Evolutionary conservation across 2,797 vertebrate species (phyloP).

Genomic region (Oreortyx pictus): DNA sequence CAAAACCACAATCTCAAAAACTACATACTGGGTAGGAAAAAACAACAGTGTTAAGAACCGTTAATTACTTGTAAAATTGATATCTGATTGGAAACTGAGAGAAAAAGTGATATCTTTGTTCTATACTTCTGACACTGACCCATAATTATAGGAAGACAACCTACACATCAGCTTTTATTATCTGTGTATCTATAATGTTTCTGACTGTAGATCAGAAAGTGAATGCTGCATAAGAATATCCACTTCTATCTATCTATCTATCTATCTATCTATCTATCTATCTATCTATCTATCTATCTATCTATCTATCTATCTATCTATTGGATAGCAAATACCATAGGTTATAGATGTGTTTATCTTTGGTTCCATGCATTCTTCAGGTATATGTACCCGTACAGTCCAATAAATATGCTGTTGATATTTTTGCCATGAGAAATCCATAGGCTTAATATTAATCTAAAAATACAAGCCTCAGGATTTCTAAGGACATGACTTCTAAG

Average conservation of each 20-base stretch:
- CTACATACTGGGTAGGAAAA: background rate
- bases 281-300: too few relatives aligned
- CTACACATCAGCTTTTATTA: background rate
- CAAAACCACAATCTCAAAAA: background rate
- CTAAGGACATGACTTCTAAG: background rate
- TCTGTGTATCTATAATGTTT: background rate
- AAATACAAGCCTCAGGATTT: background rate
- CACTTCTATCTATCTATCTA: background rate
- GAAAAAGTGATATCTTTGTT: background rate
- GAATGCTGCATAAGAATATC: background rate
- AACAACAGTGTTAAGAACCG: background rate
- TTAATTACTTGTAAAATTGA: background rate
- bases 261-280: too few relatives aligned
- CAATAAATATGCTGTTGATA: background rate
- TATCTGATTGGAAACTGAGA: background rate
- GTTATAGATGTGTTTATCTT: background rate
- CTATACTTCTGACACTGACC: background rate
- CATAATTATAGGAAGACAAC: background rate
- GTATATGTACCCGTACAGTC: background rate
- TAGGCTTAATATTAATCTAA: background rate
- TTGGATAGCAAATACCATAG: background rate
- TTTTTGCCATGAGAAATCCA: background rate
- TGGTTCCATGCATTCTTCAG: background rate
- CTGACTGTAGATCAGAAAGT: background rate
- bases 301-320: too few relatives aligned